phyloP scores from a whole-genome alignment of 1,140 invertebrate species.

The Hestina assimilis region DNA sequence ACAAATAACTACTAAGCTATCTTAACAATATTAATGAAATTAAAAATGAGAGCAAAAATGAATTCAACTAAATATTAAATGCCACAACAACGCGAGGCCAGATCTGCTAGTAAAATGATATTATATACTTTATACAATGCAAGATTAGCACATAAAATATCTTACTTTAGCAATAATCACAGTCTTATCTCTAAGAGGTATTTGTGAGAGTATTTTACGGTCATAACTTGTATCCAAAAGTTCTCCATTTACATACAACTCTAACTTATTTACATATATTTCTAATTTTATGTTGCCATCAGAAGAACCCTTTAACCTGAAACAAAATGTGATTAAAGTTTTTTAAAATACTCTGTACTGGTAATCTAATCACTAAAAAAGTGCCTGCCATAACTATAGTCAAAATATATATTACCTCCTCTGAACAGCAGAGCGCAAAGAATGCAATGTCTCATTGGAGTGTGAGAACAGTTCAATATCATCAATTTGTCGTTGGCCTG shows the following conservation, averaged over 20 bases:
- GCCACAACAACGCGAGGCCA: no score
- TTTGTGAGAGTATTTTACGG: slow-evolving; percentile 91
- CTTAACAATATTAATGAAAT: no score
- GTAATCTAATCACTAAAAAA: no score
- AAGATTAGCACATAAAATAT: no score
- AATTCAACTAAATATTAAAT: no score
- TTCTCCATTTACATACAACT: slow-evolving; percentile 94
- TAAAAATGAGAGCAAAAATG: no score
- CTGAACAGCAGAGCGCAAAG: slow-evolving; percentile 80
- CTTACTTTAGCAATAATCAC: slow-evolving; percentile 92
- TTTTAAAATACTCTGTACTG: no score
- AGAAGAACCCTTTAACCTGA: slow-evolving; percentile 83
- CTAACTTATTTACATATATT: slow-evolving; percentile 91
- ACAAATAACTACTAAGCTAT: no score
- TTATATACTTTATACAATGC: no score
- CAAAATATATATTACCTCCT: slow-evolving; percentile 55
- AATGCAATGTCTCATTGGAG: slow-evolving; percentile 94
- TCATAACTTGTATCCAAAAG: slow-evolving; percentile 92
- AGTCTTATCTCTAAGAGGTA: slow-evolving; percentile 94
- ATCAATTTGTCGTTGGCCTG: slow-evolving; percentile 92
- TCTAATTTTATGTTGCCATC: slow-evolving; percentile 90
- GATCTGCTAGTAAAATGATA: no score
- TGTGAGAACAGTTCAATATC: slow-evolving; percentile 96
- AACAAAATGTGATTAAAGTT: slow-evolving; percentile 17
- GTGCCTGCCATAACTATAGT: no score